These are phyloP conservation scores for Antheraea assamensis DNA, from an alignment of 2,888 invertebrate genomes.

Conservation along the genomic window DNA sequence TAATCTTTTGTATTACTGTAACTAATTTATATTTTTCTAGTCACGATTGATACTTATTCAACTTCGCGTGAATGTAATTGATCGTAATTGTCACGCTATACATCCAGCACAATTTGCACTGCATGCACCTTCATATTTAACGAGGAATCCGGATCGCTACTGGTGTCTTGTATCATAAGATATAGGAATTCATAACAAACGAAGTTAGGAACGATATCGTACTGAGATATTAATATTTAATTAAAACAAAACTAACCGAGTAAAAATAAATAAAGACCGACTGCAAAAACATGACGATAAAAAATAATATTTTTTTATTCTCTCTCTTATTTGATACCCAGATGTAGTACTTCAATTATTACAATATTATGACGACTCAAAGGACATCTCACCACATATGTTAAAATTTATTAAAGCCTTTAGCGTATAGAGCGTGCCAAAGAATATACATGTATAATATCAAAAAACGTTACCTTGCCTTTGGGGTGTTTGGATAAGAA, in stretches of 20 bases:
- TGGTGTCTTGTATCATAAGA: not conserved
- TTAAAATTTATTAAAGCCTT: no score
- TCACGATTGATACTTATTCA: conserved; percentile 30
- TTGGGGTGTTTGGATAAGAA: not conserved
- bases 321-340: no score
- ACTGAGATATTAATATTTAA: not conserved
- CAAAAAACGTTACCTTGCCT: no score
- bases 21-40: conserved; percentile 34
- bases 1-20: not conserved
- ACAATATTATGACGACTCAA: no score
- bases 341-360: no score
- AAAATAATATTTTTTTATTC: no score
- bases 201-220: not conserved
- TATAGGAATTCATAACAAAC: not conserved
- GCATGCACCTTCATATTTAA: not conserved
- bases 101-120: not conserved
- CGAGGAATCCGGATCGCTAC: not conserved
- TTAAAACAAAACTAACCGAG: no score
- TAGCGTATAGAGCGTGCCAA: no score
- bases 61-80: conserved; percentile 36
- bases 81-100: conserved; percentile 33
- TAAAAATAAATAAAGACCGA: no score
- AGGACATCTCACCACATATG: no score
- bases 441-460: no score
- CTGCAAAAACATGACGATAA: no score